Evolutionary conservation across 1,140 invertebrate genomes (phyloP), one percentile per base, ranked within the genome.

Genomic region (Zaprionus lachaisei): DNA sequence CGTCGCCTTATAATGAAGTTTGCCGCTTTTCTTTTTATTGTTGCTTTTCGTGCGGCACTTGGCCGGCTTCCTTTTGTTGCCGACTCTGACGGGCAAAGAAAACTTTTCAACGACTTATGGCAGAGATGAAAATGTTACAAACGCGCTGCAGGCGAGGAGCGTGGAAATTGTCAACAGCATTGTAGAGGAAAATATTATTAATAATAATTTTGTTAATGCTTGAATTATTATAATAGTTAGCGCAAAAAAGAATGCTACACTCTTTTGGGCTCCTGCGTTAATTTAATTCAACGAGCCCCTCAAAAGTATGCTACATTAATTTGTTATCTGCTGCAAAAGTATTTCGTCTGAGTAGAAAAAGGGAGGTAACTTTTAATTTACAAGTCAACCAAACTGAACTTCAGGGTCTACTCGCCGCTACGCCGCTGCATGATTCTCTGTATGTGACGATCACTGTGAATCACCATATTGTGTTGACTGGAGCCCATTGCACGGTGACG

Each of bases 1-100:
- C 54, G 54, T 71, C 60, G 22, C 44, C 60, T 71, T 71, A 71
- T 69, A 69, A 78, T 78, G 34, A 74, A 74, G 71, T 78, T 74
- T 72, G 49, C 56, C 22, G 34, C 38, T 58, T 31, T 64, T 9
- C 24, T 54, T 37, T 14, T 65, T 64, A 38, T 38, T 38, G 37
- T 38, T 38, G 14, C 37, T 14, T 15, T 4, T 17, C 17, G n/a
- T 47, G n/a, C 41, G 6, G n/a, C 41, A 47, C 17, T 47, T 17
- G 41, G 41, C n/a, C 22, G 9, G 11, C 41, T 61, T 15, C 44
- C 28, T 47, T 57, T 58, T 38, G 20, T 37, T 64, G 28, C 58
- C 47, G 38, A 11, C 64, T 12, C 22, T 54, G 41, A 22, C 28
- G 22, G 22, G 22, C 57, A 47, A n/a, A 47, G 41, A 47, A 7